A percentile compares a stretch with the other conserved stretches of the same genome.
These are phyloP conservation scores for Blastobasis adustella DNA, from an alignment of 2,888 invertebrate species.

Conservation along the genomic window DNA sequence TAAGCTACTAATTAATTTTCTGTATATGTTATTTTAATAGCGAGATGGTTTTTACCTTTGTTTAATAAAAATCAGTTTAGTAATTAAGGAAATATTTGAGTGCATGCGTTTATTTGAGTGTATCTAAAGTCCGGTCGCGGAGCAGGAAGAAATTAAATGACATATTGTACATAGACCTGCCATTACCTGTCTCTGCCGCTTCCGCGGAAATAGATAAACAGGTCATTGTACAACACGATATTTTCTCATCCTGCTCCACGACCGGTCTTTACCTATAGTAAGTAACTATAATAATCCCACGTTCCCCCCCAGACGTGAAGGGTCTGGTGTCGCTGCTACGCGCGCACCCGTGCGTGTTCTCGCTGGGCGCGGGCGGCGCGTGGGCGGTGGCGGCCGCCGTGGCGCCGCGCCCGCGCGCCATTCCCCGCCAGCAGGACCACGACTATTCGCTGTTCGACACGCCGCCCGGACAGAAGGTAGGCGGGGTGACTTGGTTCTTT, in stretches of 20 bases:
- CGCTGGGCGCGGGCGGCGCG: slow-evolving; percentile 20
- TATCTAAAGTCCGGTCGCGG: too few species aligned
- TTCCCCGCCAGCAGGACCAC: background rate
- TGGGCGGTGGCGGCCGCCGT: slow-evolving; percentile 44
- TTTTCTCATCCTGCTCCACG: too few species aligned
- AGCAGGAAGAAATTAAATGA: too few species aligned
- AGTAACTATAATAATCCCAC: too few species aligned
- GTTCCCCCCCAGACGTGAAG: slow-evolving; percentile 33
- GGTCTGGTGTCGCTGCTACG: slow-evolving; percentile 42
- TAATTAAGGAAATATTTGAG: too few species aligned
- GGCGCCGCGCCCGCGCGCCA: slow-evolving; percentile 32
- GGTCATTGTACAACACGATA: too few species aligned
- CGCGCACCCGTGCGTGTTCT: slow-evolving; percentile 40
- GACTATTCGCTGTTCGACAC: slow-evolving; percentile 65
- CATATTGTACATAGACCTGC: too few species aligned
- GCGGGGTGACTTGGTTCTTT: background rate
- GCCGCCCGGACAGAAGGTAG: slow-evolving; percentile 68
- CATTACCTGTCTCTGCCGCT: too few species aligned
- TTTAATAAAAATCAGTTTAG: too few species aligned
- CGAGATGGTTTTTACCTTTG: background rate
- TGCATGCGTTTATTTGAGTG: too few species aligned
- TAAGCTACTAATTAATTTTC: background rate
- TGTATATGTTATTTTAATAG: background rate
- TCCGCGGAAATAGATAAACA: too few species aligned
- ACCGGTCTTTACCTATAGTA: too few species aligned